Conservation (phyloP, 2,113 vertebrate species). For the Aegithalos caudatus region DNA sequence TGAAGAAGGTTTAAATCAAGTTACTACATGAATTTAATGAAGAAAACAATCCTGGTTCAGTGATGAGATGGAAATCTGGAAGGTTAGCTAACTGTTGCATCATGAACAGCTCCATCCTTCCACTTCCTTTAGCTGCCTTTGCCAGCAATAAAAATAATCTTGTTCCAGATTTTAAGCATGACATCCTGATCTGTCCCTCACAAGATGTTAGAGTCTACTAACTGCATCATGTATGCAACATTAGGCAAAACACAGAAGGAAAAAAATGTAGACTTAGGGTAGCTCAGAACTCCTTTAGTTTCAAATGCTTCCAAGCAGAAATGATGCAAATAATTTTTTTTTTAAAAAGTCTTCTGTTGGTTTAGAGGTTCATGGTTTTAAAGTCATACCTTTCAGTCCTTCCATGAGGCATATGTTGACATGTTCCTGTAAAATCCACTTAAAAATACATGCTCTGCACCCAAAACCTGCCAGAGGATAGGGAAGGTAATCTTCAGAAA, state of each 20-base stretch:
- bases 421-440: background rate
- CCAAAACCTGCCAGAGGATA: background rate
- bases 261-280: background rate
- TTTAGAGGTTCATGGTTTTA: background rate
- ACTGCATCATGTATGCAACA: slow-evolving; percentile 28
- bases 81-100: background rate
- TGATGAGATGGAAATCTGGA: slow-evolving; percentile 13
- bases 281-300: background rate
- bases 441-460: background rate
- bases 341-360: background rate
- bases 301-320: slow-evolving; percentile 28
- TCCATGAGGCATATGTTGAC: background rate
- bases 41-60: background rate
- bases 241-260: background rate
- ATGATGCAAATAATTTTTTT: background rate
- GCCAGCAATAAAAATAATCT: slow-evolving; percentile 62
- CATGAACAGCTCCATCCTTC: slow-evolving; percentile 26
- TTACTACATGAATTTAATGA: background rate
- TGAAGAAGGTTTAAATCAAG: background rate
- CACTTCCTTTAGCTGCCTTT: slow-evolving; percentile 30
- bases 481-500: slow-evolving; percentile 17
- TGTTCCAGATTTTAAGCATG: slow-evolving; percentile 51
- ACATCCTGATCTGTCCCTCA: background rate
- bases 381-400: background rate
- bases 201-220: background rate